Evolutionary conservation across 2,888 invertebrate genomes (phyloP).

Genomic region (Cantharis flavilabris): DNA sequence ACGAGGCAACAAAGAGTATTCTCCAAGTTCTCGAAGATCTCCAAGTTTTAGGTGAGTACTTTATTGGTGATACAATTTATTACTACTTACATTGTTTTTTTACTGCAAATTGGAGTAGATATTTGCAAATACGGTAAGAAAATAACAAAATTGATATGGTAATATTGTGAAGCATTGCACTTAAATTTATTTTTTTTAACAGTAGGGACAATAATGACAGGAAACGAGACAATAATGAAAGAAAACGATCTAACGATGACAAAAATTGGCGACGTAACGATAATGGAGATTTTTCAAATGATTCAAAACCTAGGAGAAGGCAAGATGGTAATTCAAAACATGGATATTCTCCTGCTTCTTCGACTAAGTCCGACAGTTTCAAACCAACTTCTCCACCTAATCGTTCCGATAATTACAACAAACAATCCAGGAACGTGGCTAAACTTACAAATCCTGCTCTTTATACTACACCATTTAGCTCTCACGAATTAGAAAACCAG

Average conservation of each 20-base stretch:
- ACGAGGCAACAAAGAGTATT: neutral
- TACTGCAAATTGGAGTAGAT: neutral
- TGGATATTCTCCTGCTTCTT: neutral
- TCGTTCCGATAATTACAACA: neutral
- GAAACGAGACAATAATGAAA: conserved; percentile 40
- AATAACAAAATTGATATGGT: neutral
- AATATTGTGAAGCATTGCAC: neutral
- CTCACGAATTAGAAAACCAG: conserved; percentile 54
- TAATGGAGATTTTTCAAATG: neutral
- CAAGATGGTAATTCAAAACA: neutral
- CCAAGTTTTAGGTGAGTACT: neutral
- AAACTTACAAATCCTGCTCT: conserved; percentile 40
- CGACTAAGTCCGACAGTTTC: neutral
- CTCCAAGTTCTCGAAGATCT: neutral
- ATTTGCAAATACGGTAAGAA: neutral
- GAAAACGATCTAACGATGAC: conserved; percentile 44
- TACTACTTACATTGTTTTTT: neutral
- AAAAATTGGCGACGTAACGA: conserved; percentile 37
- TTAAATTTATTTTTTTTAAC: neutral
- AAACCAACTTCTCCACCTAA: neutral
- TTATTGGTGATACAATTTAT: neutral
- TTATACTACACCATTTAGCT: conserved; percentile 36
- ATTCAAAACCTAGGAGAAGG: neutral
- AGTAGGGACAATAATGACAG: neutral
- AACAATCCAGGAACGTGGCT: neutral